phyloP scores from a whole-genome alignment of 2,113 vertebrate species.

The Strix uralensis region DNA sequence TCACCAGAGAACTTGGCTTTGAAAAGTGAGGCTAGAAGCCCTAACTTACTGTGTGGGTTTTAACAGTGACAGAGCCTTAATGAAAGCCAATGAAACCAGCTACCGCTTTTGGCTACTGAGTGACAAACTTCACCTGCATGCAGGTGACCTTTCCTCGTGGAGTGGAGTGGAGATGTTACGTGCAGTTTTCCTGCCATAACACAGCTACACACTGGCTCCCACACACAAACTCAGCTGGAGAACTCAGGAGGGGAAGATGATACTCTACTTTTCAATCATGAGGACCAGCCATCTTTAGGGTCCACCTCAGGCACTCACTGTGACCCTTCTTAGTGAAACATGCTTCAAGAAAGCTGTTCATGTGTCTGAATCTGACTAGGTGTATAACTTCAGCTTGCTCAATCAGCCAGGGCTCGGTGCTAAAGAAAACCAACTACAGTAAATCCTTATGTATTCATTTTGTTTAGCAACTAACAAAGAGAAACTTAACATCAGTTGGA shows the following conservation, averaged over 20 bases:
- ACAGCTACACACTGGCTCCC: background rate
- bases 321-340: background rate
- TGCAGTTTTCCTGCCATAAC: background rate
- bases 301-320: background rate
- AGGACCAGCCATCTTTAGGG: background rate
- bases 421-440: background rate
- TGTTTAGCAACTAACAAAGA: background rate
- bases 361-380: fast-evolving
- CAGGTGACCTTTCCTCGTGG: fast-evolving
- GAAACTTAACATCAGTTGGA: background rate
- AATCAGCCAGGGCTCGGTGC: background rate
- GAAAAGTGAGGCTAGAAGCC: background rate
- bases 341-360: background rate
- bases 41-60: background rate
- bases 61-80: background rate
- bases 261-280: background rate
- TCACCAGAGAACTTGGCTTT: background rate
- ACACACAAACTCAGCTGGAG: background rate
- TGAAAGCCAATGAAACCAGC: background rate
- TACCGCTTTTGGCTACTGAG: background rate
- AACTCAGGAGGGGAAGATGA: background rate
- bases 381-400: background rate
- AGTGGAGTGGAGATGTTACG: background rate
- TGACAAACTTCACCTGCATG: background rate
- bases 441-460: background rate